Evolutionary conservation across 2,797 vertebrate genomes (phyloP), one percentile per base, ranked within the genome.

Genomic region (Limnodromus scolopaceus): DNA sequence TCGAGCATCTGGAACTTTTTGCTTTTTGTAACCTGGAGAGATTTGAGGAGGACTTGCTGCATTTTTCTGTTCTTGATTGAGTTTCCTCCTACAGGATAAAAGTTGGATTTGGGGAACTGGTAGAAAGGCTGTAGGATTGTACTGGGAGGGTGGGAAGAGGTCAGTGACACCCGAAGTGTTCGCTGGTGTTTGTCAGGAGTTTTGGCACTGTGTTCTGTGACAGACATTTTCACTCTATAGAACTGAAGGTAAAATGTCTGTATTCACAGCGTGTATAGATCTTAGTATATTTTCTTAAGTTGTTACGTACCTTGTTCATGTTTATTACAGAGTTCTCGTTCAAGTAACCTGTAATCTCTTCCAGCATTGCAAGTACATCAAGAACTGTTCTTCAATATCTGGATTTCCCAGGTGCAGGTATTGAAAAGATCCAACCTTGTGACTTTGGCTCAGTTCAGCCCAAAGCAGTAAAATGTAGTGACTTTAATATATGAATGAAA

Each of bases 161-260:
- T n/a, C 25, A 19, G 11, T 25, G 38, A 24, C 12, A 16, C 18
- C 3, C 0, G 17, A n/a, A 61, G 36, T 9, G 3, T 16, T 34
- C 8, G 1, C 38, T 58, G 15, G 8, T 75, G 11, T 11, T 65
- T 65, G 28, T 58, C 39, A 78, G 28, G 61, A 45, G 19, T 79
- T 70, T 70, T 9, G n/a, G 7, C 8, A 8, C 28, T 19, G 9
- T 4, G 1, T 63, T 72, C 61, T 74, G 6, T 32, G 48, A 32
- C 10, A 27, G 48, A 49, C 25, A 22, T 63, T 66, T 68, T 55
- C 23, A 20, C n/a, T 71, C 70, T 1, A 10, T 12, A 41, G 75
- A 51, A 41, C 30, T 23, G 30, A 46, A 57, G 39, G 34, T 36
- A 41, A 41, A 2, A 3, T 24, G 4, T 55, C 38, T 51, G 2